Evolutionary conservation across 53 echinoderm and acorn worm genomes (phyloP).

Genomic region (Actinopyga echinites): DNA sequence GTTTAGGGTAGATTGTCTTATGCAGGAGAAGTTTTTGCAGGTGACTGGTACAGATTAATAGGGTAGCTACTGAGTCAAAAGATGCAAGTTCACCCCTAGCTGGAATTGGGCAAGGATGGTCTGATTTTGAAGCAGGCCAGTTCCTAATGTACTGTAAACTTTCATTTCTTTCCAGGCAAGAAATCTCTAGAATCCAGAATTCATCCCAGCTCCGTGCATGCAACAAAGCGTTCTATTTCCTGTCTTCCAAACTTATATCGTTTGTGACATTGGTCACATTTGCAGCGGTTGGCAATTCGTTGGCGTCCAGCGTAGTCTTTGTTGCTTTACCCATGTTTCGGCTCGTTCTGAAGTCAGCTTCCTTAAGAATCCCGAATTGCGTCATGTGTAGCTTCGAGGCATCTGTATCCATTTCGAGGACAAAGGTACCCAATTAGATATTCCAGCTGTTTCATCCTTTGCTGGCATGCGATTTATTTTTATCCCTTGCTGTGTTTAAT

Average conservation of each 20-base stretch:
- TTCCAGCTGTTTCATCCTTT: not conserved
- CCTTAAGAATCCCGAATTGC: conserved; percentile 64
- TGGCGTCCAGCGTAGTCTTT: conserved; percentile 66
- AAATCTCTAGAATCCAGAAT: conserved; percentile 60
- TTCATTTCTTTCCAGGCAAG: conserved; percentile 57
- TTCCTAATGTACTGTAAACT: not conserved
- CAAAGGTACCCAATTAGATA: conserved; percentile 52
- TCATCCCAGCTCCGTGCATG: conserved; percentile 61
- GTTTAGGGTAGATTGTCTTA: too few relatives aligned
- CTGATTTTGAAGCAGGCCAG: too few relatives aligned
- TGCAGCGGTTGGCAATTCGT: conserved; percentile 65
- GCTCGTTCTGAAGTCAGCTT: conserved; percentile 47
- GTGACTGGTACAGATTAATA: too few relatives aligned
- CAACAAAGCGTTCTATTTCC: conserved; percentile 67
- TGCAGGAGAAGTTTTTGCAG: too few relatives aligned
- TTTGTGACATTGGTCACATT: conserved; percentile 71
- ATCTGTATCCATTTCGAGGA: conserved; percentile 61
- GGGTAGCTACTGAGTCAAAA: too few relatives aligned
- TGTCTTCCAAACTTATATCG: conserved; percentile 50
- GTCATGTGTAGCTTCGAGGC: conserved; percentile 71
- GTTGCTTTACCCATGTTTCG: conserved; percentile 74
- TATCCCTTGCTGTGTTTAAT: too few relatives aligned
- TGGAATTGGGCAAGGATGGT: too few relatives aligned
- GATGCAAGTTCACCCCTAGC: too few relatives aligned
- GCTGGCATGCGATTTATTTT: too few relatives aligned